phyloP scores from a whole-genome alignment of 2,888 invertebrate species.

The Stenotaenia linearis region DNA sequence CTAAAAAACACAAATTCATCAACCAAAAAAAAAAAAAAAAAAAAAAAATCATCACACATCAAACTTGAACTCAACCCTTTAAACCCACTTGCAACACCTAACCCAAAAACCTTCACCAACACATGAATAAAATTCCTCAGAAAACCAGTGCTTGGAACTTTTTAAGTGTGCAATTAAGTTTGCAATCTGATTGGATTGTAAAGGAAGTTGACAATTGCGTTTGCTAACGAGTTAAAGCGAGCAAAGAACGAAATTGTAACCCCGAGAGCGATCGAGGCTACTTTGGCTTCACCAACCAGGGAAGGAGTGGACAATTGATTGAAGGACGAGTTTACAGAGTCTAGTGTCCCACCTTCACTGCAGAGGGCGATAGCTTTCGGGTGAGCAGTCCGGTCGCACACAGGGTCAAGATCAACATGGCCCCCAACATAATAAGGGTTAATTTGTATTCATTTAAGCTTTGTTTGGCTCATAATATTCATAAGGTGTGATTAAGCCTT shows the following conservation, averaged over 20 bases:
- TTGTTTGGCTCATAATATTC: not conserved
- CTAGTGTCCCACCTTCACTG: not conserved
- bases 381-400: not conserved
- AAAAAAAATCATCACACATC: too few relatives aligned
- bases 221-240: not conserved
- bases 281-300: not conserved
- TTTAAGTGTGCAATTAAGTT: not conserved
- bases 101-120: too few relatives aligned
- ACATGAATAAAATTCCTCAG: too few relatives aligned
- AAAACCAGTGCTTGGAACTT: too few relatives aligned
- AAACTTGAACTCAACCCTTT: too few relatives aligned
- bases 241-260: not conserved
- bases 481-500: too few relatives aligned
- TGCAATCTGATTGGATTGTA: not conserved
- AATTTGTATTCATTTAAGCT: not conserved
- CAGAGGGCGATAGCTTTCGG: slow-evolving; percentile 31
- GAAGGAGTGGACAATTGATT: not conserved
- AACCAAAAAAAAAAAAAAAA: too few relatives aligned
- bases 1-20: too few relatives aligned
- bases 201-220: not conserved
- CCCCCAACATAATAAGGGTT: not conserved
- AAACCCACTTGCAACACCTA: too few relatives aligned
- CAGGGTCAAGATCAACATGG: not conserved
- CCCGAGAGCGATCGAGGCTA: not conserved
- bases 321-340: not conserved